phyloP scores from a whole-genome alignment of 2,113 vertebrate species.

The chimpanzee (Pan troglodytes) region NHGRI_mPanTro3-v2.1_pri NC_072398.2:229622001-229622500 shows the following conservation, averaged over 20 bases:
- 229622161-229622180: rapidly evolving
- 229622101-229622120: no score
- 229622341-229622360: no score
- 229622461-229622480: no score
- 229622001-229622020: not conserved
- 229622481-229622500: rapidly evolving
- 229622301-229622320: not conserved
- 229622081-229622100: not conserved
- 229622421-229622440: not conserved
- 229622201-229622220: not conserved
- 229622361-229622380: not conserved
- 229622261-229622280: not conserved
- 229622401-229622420: not conserved
- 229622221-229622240: not conserved
- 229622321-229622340: rapidly evolving
- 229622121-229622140: not conserved
- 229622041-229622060: no score
- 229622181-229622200: no score
- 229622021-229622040: no score
- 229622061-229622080: not conserved
- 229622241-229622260: not conserved
- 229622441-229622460: not conserved
- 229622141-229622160: not conserved
- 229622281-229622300: not conserved
- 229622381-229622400: no score